A percentile compares a stretch with the other conserved stretches of the same genome.
Evolutionary conservation across 2,113 vertebrate genomes (phyloP).

Genomic region (Puffinus mauretanicus): DNA sequence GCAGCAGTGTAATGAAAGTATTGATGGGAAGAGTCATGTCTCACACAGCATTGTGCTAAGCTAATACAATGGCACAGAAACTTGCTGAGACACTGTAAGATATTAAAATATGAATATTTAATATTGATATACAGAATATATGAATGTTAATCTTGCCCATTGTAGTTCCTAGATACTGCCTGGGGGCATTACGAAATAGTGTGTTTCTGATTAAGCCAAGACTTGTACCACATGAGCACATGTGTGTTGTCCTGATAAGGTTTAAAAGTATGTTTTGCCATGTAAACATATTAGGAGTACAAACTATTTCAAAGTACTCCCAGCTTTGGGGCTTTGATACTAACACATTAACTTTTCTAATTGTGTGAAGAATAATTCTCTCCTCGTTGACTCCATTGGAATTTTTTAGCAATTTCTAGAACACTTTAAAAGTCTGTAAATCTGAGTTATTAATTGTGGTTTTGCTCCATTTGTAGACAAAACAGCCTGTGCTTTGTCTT

Average conservation of each 20-base stretch:
- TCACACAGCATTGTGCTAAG: neutral
- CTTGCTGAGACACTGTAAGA: neutral
- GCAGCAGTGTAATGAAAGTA: neutral
- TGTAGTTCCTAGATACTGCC: constrained; percentile 22
- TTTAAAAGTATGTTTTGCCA: constrained; percentile 61
- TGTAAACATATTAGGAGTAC: constrained; percentile 60
- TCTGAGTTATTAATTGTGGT: neutral
- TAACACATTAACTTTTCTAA: constrained; percentile 43
- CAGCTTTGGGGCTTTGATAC: constrained; percentile 46
- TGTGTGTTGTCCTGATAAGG: constrained; percentile 69
- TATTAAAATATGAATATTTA: constrained; percentile 65
- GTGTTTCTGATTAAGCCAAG: constrained; percentile 60
- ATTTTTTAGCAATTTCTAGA: constrained; percentile 44
- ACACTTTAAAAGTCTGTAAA: neutral
- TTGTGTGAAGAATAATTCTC: constrained; percentile 36
- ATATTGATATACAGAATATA: constrained; percentile 50
- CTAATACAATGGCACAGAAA: constrained; percentile 5
- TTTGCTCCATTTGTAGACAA: neutral
- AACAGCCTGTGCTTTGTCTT: neutral
- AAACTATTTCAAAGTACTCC: constrained; percentile 45
- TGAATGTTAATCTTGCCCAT: constrained; percentile 51
- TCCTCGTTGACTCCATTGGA: constrained; percentile 18
- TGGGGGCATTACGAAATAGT: constrained; percentile 16
- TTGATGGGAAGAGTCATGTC: neutral
- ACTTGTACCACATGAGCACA: constrained; percentile 5